Conservation (phyloP, 2,888 invertebrate species). For the Plagiodera versicolora region DNA sequence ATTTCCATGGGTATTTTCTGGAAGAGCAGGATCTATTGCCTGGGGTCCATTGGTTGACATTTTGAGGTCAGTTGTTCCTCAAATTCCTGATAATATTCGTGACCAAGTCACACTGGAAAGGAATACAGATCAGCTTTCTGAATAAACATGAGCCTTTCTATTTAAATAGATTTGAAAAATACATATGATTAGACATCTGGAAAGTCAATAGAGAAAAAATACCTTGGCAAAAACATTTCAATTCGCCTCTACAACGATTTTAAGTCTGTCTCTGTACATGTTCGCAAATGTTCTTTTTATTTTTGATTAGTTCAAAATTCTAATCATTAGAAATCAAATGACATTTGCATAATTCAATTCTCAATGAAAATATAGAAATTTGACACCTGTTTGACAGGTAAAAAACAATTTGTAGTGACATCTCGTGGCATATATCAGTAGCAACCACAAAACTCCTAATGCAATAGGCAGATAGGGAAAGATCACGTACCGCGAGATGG, state of each 20-base stretch:
- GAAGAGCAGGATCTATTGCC: slow-evolving; percentile 40
- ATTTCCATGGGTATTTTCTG: slow-evolving; percentile 45
- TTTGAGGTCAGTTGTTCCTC: slow-evolving; percentile 8
- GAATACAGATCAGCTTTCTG: slow-evolving; percentile 9
- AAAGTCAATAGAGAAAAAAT: neutral
- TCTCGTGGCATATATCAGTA: neutral
- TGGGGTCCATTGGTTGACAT: slow-evolving; percentile 30
- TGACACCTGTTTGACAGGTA: slow-evolving; percentile 15
- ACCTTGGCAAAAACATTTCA: neutral
- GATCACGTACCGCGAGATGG: too few species aligned
- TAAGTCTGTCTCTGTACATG: neutral
- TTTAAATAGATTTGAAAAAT: too few species aligned
- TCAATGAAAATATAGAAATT: slow-evolving; percentile 13
- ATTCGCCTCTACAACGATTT: neutral
- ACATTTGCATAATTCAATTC: slow-evolving; percentile 10
- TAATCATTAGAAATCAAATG: neutral
- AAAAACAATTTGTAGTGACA: slow-evolving; percentile 6
- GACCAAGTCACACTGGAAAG: slow-evolving; percentile 19
- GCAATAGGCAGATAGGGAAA: too few species aligned
- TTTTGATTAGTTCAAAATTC: neutral
- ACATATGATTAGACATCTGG: neutral
- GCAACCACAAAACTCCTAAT: neutral
- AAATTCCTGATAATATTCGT: slow-evolving; percentile 4
- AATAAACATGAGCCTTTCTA: too few species aligned
- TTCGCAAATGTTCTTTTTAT: neutral